Evolutionary conservation across 2,888 invertebrate species (phyloP).

Genomic region (Ormyrus nitidulus): DNA sequence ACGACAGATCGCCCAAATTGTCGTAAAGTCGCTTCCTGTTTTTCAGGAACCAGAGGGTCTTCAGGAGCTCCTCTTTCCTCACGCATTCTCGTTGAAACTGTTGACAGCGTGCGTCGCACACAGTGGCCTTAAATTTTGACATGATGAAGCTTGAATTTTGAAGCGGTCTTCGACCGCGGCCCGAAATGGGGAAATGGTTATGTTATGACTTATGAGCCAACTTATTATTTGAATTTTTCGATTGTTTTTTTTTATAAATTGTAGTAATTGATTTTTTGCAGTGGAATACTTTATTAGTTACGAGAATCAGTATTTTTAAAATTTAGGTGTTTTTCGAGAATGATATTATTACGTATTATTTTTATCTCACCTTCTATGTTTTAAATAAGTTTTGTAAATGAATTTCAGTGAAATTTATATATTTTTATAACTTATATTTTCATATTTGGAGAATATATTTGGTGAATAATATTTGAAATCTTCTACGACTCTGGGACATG

Average conservation of each 20-base stretch:
- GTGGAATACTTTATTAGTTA: too few relatives aligned
- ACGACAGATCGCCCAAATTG: conserved; percentile 13
- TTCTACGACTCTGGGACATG: too few relatives aligned
- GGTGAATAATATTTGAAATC: too few relatives aligned
- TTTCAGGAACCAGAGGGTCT: conserved; percentile 68
- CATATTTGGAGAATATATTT: too few relatives aligned
- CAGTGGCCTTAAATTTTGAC: conserved; percentile 54
- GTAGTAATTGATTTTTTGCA: too few relatives aligned
- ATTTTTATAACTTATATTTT: too few relatives aligned
- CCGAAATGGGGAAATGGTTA: neutral
- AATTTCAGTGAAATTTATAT: too few relatives aligned
- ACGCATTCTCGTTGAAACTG: conserved; percentile 64
- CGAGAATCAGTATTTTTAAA: too few relatives aligned
- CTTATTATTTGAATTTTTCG: conserved; percentile 9
- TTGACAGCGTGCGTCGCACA: conserved; percentile 68
- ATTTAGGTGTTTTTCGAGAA: too few relatives aligned
- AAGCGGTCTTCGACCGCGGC: neutral
- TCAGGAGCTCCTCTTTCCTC: conserved; percentile 63
- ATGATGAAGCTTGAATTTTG: conserved; percentile 54
- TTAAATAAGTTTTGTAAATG: too few relatives aligned
- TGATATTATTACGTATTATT: too few relatives aligned
- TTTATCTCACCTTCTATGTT: too few relatives aligned
- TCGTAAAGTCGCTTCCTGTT: conserved; percentile 67
- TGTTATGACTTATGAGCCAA: neutral
- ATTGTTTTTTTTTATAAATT: conserved; percentile 3